Percentiles rank a stretch among this genome's conserved stretches.
phyloP scores from a whole-genome alignment of 2,888 invertebrate species.

The Hypercompe scribonia region DNA sequence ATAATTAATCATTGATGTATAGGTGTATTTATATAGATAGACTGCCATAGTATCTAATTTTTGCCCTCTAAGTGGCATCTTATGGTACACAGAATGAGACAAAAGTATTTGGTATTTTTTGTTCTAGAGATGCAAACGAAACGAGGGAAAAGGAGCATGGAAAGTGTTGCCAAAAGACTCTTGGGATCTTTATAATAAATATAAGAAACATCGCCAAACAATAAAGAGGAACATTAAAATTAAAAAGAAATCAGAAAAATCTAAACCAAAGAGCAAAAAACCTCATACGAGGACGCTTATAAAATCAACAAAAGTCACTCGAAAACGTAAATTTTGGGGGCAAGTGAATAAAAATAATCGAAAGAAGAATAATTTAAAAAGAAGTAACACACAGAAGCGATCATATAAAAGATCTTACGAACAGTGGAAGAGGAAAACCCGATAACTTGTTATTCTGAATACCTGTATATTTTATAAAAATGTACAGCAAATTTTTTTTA shows the following conservation, averaged over 20 bases:
- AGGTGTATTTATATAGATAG: too few species aligned
- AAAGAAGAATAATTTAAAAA: background rate
- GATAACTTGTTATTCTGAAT: background rate
- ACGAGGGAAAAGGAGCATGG: constrained; percentile 56
- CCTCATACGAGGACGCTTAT: background rate
- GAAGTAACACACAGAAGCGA: background rate
- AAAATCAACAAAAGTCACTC: background rate
- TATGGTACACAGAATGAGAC: too few species aligned
- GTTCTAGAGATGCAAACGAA: constrained; percentile 2
- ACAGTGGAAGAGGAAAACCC: background rate
- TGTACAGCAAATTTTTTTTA: background rate
- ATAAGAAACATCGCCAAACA: constrained; percentile 46
- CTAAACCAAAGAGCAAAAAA: background rate
- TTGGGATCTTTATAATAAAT: constrained; percentile 66
- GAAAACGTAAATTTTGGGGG: background rate
- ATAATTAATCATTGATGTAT: background rate
- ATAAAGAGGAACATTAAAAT: background rate
- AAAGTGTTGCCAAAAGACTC: constrained; percentile 72
- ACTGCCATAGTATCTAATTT: too few species aligned
- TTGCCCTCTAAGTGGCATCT: background rate
- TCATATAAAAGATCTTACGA: background rate
- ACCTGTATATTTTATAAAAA: background rate
- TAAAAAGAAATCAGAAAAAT: background rate
- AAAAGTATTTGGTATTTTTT: too few species aligned
- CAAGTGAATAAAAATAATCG: background rate